Evolutionary conservation across 2,888 invertebrate species (phyloP).

Genomic region (Oscheius sp.): DNA sequence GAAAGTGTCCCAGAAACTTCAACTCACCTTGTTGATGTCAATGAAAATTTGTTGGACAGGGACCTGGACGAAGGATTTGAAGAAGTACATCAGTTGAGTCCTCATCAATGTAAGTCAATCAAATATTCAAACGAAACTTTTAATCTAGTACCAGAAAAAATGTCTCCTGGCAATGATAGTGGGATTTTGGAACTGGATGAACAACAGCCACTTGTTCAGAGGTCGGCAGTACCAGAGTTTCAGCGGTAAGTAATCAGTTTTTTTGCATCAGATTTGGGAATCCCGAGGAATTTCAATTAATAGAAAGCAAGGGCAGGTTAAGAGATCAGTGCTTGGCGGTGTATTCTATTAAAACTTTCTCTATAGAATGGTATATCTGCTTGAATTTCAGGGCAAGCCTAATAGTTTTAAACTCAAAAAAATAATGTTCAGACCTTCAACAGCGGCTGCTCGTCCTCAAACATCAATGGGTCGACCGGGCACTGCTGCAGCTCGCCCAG

Average conservation of each 20-base stretch:
- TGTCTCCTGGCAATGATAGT: slow-evolving; percentile 38
- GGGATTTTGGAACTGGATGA: slow-evolving; percentile 34
- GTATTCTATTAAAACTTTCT: no score
- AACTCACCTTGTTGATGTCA: slow-evolving; percentile 1
- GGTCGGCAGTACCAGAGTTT: slow-evolving; percentile 25
- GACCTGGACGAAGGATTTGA: slow-evolving; percentile 33
- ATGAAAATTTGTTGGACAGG: slow-evolving; percentile 11
- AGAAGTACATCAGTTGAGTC: slow-evolving; percentile 19
- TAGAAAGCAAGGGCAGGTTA: no score
- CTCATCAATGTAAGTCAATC: slow-evolving; percentile 1
- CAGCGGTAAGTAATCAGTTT: slow-evolving; percentile 8
- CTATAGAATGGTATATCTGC: no score
- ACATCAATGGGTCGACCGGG: slow-evolving; percentile 70
- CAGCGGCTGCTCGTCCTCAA: slow-evolving; percentile 38
- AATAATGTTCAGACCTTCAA: slow-evolving; percentile 29
- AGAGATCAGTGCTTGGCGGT: no score
- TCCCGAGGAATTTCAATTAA: no score
- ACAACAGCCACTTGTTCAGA: slow-evolving; percentile 34
- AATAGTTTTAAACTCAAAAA: no score
- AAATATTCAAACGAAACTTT: neutral
- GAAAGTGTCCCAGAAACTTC: neutral
- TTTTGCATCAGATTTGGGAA: neutral
- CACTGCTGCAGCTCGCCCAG: slow-evolving; percentile 69
- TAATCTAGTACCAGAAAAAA: slow-evolving; percentile 16
- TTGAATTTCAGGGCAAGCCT: no score